Base-by-base conservation (phyloP, 2,113 vertebrate species). In the Gadus macrocephalus region DNA sequence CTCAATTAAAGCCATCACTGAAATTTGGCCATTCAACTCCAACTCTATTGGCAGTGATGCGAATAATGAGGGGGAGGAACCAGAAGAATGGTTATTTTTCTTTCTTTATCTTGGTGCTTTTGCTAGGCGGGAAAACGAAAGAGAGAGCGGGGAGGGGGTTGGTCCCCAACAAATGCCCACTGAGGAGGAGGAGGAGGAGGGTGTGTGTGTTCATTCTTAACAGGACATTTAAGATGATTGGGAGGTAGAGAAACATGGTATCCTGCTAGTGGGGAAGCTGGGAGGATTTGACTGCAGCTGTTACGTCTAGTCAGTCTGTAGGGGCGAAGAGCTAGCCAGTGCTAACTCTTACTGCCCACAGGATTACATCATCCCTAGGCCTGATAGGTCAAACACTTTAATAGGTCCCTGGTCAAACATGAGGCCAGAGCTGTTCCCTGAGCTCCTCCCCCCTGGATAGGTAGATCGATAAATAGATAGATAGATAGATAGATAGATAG, bases 121-220 rank as follows among this genome's bases (percentile, higher is more conserved):
- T 63, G 66, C 81, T 77, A 74, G 76, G 90, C 86, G 88, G 89
- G 90, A 92, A 91, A 88, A 81, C 77, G 62, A 73, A 28, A 71
- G 70, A 62, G 55, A 68, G 72, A 71, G 68, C 60, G 61, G 78
- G 80, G 70, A n/a, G 19, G 76, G 71, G 69, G 64, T 73, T 60
- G 64, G 63, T 19, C 56, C 14, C n/a, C 0, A 42, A 66, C 66
- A 67, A 19, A 15, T 5, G 56, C 53, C 49, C 20, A 15, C 61
- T 60, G n/a, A 64, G 74, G 65, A 78, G 79, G 80, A 25, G 71
- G 64, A n/a, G 66, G 68, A 31, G 70, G 67, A 49, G 60, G n/a
- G 55, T 67, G 62, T 25, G 38, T 19, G 62, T 17, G 28, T 68
- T 20, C 17, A 17, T n/a, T 59, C 62, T 38, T 7, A 53, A 35